These are phyloP conservation scores for Stercorarius parasiticus DNA, from an alignment of 2,113 vertebrate species.

Conservation along the genomic window DNA sequence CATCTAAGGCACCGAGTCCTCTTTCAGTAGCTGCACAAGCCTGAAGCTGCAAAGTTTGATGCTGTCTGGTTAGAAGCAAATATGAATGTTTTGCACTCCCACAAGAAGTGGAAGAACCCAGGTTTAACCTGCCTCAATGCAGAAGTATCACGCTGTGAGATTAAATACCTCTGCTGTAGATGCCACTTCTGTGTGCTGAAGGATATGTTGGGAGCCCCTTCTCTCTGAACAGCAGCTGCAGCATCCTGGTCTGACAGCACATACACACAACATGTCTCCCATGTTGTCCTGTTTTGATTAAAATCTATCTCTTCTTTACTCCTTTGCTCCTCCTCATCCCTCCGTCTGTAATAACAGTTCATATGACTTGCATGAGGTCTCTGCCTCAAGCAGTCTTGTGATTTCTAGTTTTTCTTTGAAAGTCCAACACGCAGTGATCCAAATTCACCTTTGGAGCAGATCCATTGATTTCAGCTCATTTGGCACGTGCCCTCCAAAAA, in stretches of 20 bases:
- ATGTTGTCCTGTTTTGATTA: constrained; percentile 36
- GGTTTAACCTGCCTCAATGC: background rate
- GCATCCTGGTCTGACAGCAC: constrained; percentile 35
- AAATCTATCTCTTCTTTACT: background rate
- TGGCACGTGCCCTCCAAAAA: background rate
- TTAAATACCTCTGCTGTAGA: constrained; percentile 61
- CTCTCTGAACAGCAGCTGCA: constrained; percentile 55
- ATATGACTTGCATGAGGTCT: constrained; percentile 77
- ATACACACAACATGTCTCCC: constrained; percentile 68
- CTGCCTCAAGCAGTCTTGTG: constrained; percentile 77
- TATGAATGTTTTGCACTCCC: background rate
- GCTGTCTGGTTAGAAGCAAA: constrained; percentile 24
- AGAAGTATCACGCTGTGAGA: background rate
- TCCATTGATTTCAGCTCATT: background rate
- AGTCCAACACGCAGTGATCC: background rate
- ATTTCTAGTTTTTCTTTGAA: constrained; percentile 71
- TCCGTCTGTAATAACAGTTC: constrained; percentile 56
- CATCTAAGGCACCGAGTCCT: background rate
- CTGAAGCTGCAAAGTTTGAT: constrained; percentile 16
- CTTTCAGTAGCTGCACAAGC: constrained; percentile 18
- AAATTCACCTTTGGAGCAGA: background rate
- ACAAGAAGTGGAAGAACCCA: background rate
- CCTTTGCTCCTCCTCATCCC: background rate
- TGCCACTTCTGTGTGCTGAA: background rate
- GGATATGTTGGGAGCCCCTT: background rate